Evolutionary conservation across 2,888 invertebrate genomes (phyloP).

Genomic region (Thera britannica): DNA sequence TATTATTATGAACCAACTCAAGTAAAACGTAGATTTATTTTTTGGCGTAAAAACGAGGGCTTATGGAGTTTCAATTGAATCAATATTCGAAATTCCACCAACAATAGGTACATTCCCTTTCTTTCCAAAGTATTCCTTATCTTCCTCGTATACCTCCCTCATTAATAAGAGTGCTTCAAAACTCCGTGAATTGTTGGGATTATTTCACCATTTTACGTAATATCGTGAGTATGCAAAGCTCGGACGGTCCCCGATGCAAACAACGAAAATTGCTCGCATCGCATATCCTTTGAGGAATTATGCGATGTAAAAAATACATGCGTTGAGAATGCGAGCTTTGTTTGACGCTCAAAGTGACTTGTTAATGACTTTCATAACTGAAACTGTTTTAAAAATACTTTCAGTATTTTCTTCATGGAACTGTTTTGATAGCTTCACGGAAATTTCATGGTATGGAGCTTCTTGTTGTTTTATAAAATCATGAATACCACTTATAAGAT

Average conservation of each 20-base stretch:
- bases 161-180: conserved; percentile 15
- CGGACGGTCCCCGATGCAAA: conserved; percentile 24
- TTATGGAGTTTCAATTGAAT: too few relatives aligned
- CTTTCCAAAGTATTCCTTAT: neutral
- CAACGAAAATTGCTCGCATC: conserved; percentile 32
- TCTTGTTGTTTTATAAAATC: too few relatives aligned
- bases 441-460: too few relatives aligned
- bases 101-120: too few relatives aligned
- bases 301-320: conserved; percentile 1
- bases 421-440: too few relatives aligned
- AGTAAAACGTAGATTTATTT: too few relatives aligned
- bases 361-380: neutral
- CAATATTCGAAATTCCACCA: too few relatives aligned
- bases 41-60: too few relatives aligned
- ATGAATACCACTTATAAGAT: too few relatives aligned
- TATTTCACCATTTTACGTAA: conserved; percentile 15
- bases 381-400: too few relatives aligned
- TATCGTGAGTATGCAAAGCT: conserved; percentile 18
- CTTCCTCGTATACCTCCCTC: conserved; percentile 1
- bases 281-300: conserved; percentile 26
- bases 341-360: conserved; percentile 5
- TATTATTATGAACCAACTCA: too few relatives aligned
- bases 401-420: too few relatives aligned
- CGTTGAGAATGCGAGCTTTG: neutral
- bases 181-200: conserved; percentile 16